Evolutionary conservation across 2,113 vertebrate species (phyloP), one percentile per base, ranked within the genome.

Genomic region (Pachyramphus minor): DNA sequence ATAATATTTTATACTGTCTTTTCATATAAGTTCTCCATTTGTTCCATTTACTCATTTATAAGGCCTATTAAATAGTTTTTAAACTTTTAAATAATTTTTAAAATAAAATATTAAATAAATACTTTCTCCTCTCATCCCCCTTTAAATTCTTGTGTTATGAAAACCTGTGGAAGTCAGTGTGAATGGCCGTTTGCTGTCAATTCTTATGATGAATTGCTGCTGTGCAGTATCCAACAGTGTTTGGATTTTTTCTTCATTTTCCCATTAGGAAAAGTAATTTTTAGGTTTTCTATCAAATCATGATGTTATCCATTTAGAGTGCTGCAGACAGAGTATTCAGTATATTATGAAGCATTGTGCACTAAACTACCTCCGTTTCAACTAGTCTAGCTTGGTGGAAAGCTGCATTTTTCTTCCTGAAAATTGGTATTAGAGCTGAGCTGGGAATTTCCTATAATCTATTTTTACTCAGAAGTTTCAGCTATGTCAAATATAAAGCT

Each of bases 381-480:
- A 44, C 62, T 31, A 55, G n/a, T 66, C 35, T 77, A 77, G 39
- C 58, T 47, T 73, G 45, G 44, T 77, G 62, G 39, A 87, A 71
- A 63, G 80, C 74, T 89, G n/a, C 44, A 79, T 82, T 96, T 96
- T 93, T 84, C 94, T 78, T 83, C 37, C 31, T 92, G 83, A 75
- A 96, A 91, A 93, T 86, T 94, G 80, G 81, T 96, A 92, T 66
- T 85, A 53, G 33, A 95, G 72, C 68, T 92, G 86, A 93, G 75
- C 72, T 81, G 45, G 72, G 78, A 94, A 86, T 96, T 89, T 96
- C 86, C 53, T 94, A 25, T 78, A 78, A 77, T 80, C 66, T 82
- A 28, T 77, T 90, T 92, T 90, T 88, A 59, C 47, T 82, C 55
- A 68, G 80, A 84, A 90, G 71, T 93, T 96, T 93, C 64, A 89